Conservation (phyloP, 2,797 vertebrate species). For the Scolopax bukidnonensis region DNA sequence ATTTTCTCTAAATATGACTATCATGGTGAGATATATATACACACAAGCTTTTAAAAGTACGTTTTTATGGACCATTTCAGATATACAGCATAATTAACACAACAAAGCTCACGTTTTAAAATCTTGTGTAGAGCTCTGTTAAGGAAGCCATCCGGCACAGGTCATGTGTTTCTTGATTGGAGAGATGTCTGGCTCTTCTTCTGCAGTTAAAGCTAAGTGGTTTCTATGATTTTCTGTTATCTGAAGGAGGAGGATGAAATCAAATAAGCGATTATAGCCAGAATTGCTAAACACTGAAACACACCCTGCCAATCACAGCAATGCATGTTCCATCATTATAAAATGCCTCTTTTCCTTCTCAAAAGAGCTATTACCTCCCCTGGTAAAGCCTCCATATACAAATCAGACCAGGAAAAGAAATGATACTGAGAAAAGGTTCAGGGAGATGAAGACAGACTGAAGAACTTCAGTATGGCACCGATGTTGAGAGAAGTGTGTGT, state of each 20-base stretch:
- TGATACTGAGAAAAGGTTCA: background rate
- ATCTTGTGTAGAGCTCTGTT: background rate
- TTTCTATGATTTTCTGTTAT: slow-evolving; percentile 27
- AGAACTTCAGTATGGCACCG: background rate
- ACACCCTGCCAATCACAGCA: slow-evolving; percentile 1
- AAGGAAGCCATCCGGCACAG: background rate
- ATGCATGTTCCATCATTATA: background rate
- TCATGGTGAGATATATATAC: background rate
- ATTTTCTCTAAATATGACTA: background rate
- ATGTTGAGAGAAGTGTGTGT: background rate
- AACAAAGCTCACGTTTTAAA: background rate
- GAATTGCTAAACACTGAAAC: background rate
- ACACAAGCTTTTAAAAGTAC: background rate
- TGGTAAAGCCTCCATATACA: background rate
- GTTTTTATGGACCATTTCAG: slow-evolving; percentile 9
- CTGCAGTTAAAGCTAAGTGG: slow-evolving; percentile 12
- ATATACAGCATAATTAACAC: background rate
- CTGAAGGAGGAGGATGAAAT: slow-evolving; percentile 38
- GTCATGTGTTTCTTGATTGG: background rate
- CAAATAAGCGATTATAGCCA: background rate
- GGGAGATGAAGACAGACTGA: background rate
- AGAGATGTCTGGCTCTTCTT: slow-evolving; percentile 2
- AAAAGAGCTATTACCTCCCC: background rate
- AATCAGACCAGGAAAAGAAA: background rate
- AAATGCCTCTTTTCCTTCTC: background rate